These are phyloP conservation scores for Dascyllus trimaculatus DNA, from an alignment of 2,113 vertebrate species.

Conservation along the genomic window DNA sequence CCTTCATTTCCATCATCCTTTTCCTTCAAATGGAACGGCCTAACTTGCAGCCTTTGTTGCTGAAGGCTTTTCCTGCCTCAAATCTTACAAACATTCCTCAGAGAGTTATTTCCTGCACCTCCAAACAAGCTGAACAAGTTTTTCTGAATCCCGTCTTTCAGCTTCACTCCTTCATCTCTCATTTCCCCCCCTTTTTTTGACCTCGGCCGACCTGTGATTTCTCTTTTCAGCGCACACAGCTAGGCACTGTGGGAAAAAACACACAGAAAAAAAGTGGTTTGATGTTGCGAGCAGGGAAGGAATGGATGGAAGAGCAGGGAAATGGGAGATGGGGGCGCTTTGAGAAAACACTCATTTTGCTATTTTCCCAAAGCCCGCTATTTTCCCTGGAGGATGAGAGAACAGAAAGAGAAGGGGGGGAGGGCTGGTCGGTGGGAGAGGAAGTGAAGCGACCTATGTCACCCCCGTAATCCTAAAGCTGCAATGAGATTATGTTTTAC, in stretches of 20 bases:
- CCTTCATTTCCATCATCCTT: conserved; percentile 6
- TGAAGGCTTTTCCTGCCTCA: conserved; percentile 6
- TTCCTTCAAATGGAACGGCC: not conserved
- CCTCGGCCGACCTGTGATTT: conserved; percentile 63
- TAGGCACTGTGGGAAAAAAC: conserved; percentile 76
- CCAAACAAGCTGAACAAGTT: conserved; percentile 18
- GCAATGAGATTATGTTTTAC: conserved; percentile 27
- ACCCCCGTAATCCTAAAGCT: conserved; percentile 44
- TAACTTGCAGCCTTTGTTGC: not conserved
- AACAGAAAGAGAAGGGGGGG: not conserved
- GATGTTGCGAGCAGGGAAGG: conserved; percentile 38
- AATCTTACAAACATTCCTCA: conserved; percentile 34
- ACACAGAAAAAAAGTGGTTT: conserved; percentile 7
- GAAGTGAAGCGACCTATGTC: conserved; percentile 56
- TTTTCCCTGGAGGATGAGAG: conserved; percentile 57
- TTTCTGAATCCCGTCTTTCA: conserved; percentile 35
- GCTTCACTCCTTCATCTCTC: conserved; percentile 32
- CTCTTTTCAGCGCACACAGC: conserved; percentile 55
- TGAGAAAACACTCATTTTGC: conserved; percentile 72
- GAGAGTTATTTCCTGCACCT: conserved; percentile 56
- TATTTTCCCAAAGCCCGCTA: conserved; percentile 69
- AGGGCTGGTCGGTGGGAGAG: conserved; percentile 40
- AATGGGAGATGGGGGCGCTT: conserved; percentile 51
- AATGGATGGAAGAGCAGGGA: conserved; percentile 37
- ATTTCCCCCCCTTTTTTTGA: conserved; percentile 26